These are phyloP conservation scores for Drosophila neonasuta DNA, from an alignment of 2,888 invertebrate species.

Conservation along the genomic window DNA sequence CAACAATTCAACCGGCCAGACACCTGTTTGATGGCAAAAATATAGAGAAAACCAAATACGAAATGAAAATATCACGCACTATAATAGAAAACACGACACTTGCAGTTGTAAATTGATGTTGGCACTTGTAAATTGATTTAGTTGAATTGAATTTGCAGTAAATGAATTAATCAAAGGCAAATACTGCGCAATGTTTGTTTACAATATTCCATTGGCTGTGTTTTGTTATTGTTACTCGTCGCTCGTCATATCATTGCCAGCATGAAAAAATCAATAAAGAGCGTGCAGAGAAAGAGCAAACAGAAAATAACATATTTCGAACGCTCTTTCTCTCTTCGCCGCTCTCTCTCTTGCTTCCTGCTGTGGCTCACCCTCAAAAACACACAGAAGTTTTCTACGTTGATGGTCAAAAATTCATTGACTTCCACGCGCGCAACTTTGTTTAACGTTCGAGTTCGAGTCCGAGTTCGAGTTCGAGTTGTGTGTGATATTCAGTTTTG, in stretches of 20 bases:
- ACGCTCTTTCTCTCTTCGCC: background rate
- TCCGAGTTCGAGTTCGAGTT: background rate
- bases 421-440: slow-evolving; percentile 29
- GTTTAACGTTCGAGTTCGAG: slow-evolving; percentile 23
- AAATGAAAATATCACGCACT: background rate
- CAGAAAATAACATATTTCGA: background rate
- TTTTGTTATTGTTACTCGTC: slow-evolving; percentile 22
- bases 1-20: slow-evolving; percentile 4
- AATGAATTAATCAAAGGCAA: slow-evolving; percentile 35
- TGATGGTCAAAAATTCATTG: slow-evolving; percentile 21
- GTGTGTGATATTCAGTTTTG: slow-evolving; percentile 8
- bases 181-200: slow-evolving; percentile 29
- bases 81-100: slow-evolving; percentile 3
- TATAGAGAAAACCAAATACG: background rate
- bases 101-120: background rate
- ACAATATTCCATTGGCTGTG: slow-evolving; percentile 31
- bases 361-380: slow-evolving; percentile 29
- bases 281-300: slow-evolving; percentile 22
- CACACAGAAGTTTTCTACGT: slow-evolving; percentile 1
- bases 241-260: slow-evolving; percentile 45
- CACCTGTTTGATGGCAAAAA: slow-evolving; percentile 57
- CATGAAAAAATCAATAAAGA: slow-evolving; percentile 69
- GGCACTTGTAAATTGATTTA: background rate
- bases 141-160: slow-evolving; percentile 16
- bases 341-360: slow-evolving; percentile 1